These are phyloP conservation scores for Turdus rufiventris DNA, from an alignment of 2,113 vertebrate genomes.

Conservation along the genomic window DNA sequence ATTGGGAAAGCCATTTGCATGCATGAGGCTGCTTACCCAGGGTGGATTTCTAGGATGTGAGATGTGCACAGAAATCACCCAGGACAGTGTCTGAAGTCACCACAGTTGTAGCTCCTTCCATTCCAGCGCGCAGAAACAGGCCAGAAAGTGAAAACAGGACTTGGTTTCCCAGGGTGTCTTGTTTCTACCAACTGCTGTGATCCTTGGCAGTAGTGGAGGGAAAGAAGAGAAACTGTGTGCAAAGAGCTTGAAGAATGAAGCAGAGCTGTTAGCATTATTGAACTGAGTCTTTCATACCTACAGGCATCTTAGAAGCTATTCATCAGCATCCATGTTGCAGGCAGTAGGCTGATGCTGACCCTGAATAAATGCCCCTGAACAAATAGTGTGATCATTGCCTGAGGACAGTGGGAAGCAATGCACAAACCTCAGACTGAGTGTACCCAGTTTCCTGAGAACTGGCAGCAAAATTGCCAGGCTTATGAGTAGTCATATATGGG, in stretches of 20 bases:
- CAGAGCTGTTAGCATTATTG: neutral
- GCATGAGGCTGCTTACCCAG: neutral
- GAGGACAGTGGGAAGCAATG: neutral
- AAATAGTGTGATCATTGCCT: neutral
- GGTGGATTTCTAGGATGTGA: neutral
- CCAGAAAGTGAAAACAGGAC: neutral
- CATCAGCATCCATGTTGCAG: neutral
- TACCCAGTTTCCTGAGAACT: neutral
- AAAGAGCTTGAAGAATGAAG: neutral
- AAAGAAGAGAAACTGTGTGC: neutral
- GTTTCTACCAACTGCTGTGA: constrained; percentile 52
- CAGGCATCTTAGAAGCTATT: neutral
- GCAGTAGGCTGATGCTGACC: neutral
- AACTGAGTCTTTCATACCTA: neutral
- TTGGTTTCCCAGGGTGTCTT: constrained; percentile 27
- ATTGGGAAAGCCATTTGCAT: neutral
- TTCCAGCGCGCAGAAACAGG: neutral
- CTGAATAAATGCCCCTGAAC: neutral
- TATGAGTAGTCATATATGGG: neutral
- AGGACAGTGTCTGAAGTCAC: neutral
- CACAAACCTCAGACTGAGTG: neutral
- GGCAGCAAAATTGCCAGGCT: neutral
- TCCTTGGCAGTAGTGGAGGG: neutral
- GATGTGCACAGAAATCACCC: neutral
- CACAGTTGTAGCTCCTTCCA: neutral